Conservation (phyloP, 2,113 vertebrate species). For the Scartelaos histophorus region DNA sequence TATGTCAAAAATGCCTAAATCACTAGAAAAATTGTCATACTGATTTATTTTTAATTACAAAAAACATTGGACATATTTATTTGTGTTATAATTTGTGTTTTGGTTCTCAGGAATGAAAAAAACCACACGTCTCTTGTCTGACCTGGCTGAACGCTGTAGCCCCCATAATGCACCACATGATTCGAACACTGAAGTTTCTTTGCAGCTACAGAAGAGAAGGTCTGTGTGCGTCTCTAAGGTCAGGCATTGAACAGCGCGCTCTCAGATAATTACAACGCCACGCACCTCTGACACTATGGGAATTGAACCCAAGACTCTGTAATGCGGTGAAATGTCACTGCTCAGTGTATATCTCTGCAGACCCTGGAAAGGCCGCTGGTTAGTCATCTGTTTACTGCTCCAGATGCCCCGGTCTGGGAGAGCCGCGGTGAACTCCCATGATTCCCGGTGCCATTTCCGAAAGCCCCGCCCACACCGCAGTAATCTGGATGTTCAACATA, state of each 20-base stretch:
- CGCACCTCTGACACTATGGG: conserved; percentile 65
- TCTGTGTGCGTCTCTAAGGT: conserved; percentile 26
- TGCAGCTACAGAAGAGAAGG: background rate
- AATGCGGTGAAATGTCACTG: conserved; percentile 76
- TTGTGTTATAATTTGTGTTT: too few relatives aligned
- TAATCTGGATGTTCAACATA: background rate
- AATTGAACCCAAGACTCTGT: conserved; percentile 70
- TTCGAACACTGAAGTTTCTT: background rate
- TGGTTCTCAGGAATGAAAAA: too few relatives aligned
- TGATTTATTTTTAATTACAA: too few relatives aligned
- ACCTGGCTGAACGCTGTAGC: too few relatives aligned
- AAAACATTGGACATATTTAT: too few relatives aligned
- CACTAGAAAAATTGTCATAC: too few relatives aligned
- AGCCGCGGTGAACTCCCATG: conserved; percentile 73
- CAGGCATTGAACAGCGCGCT: conserved; percentile 46
- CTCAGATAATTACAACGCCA: conserved; percentile 62
- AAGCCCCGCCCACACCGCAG: conserved; percentile 58
- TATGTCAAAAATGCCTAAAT: too few relatives aligned
- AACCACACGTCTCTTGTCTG: too few relatives aligned
- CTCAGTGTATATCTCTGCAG: conserved; percentile 61
- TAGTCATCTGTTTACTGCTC: conserved; percentile 77
- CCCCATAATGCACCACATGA: background rate
- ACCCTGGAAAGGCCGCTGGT: conserved; percentile 75
- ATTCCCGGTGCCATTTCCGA: conserved; percentile 76
- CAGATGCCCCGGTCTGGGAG: conserved; percentile 73